Evolutionary conservation across 1,140 invertebrate genomes (phyloP), one percentile per base, ranked within the genome.

Genomic region (Aphaenogaster floridana): DNA sequence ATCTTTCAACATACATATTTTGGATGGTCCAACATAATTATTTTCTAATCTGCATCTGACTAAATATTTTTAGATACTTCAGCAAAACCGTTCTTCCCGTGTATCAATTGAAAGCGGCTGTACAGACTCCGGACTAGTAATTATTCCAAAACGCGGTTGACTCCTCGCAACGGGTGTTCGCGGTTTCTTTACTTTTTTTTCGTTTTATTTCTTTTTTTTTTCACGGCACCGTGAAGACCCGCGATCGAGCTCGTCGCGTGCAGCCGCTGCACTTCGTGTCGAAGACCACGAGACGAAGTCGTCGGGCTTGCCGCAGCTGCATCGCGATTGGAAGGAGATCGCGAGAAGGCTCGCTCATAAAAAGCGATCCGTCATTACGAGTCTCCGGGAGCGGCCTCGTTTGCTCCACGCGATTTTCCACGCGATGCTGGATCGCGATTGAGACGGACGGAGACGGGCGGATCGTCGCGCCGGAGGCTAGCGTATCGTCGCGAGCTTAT

Each of bases 401-500:
- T 69, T 34, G 42, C 66, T 28, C 66, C 42, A 1, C n/a, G 64
- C 64, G 64, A 68, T 45, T 68, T 68, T 68, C 42, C 64, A 68
- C 42, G 21, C 21, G 13, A 50, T 5, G 66, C 45, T 15, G 42
- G n/a, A 69, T 69, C 66, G 66, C 66, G 21, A 28, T 45, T 15
- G 66, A n/a, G 42, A 28, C 8, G 34, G 15, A 34, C 6, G 21
- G 59, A 45, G 7, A 64, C 15, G 52, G 9, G 11, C 15, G 15
- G 52, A 54, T 54, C n/a, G 54, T 54, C 71, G 71, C 71, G 45
- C 15, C 36, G 28, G 28, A 36, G 54, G 15, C 15, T 11, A 21
- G 42, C 72, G 28, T 57, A 57, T 79, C 74, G 39, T 71, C 52
- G 28, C 54, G 80, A 76, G 57, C 34, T 74, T 84, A 76, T 84